Evolutionary conservation across 1,140 invertebrate species (phyloP), one percentile per base, ranked within the genome.

Genomic region (Drosophila oshimai): DNA sequence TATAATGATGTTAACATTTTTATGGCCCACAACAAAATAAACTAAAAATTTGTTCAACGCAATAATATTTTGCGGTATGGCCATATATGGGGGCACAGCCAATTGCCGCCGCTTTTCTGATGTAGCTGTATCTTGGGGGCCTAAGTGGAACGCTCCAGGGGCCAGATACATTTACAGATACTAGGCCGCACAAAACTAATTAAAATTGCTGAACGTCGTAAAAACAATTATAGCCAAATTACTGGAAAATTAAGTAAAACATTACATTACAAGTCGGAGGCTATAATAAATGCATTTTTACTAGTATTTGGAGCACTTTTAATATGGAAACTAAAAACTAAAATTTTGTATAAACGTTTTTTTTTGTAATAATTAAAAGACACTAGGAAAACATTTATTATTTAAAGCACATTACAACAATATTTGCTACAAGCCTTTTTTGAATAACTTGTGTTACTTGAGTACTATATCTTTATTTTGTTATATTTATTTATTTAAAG

Each of bases 1-100:
- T 86, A 86, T 86, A 86, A 86, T 86, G 80, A 87, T 86, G 81
- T 86, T 86, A 86, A 87, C 80, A 86, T 86, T 87, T 86, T 86
- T 87, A 86, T 86, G 80, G 80, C 61, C 53, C 33, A 80, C 80
- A 76, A 75, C 69, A 79, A 83, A 84, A 84, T 74, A 64, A 72
- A 75, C 80, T 80, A 50, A 87, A 87, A 87, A 86, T 86, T 86
- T 86, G 80, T 80, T 86, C 72, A 50, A 61, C 74, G 65, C 71
- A 86, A 84, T 84, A 55, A 54, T 75, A 72, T 86, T 73, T 79
- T 81, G 79, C 70, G 70, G 58, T 83, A 36, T 33, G 44, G 22
- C 75, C 80, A 74, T 84, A 75, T 80, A 72, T 68, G 55, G 80
- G 67, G 60, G 55, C 49, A 57, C 41, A 61, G 45, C 58, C 47